These are phyloP conservation scores for Poecilia velifera DNA, from an alignment of 2,797 vertebrate genomes.

Conservation along the genomic window DNA sequence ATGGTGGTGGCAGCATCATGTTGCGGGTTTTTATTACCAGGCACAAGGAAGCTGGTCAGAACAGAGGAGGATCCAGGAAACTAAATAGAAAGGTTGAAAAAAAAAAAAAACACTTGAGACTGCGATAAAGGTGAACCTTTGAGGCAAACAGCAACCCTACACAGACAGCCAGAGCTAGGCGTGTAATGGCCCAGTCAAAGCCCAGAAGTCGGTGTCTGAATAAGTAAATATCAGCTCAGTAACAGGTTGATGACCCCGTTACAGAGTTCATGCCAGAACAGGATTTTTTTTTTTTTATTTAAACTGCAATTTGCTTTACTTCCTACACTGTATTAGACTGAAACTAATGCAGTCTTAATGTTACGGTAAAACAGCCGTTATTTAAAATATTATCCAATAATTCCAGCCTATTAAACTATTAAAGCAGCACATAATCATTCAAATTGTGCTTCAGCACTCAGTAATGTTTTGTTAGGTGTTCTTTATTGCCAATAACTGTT, in stretches of 20 bases:
- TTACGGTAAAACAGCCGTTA: not conserved
- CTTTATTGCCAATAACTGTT: conserved; percentile 10
- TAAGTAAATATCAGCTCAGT: not conserved
- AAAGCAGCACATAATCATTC: conserved; percentile 25
- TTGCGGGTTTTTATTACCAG: not conserved
- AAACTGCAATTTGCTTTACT: not conserved
- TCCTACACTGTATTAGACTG: not conserved
- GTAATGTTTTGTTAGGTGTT: conserved; percentile 20
- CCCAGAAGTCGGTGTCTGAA: not conserved
- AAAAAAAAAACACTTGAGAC: not conserved
- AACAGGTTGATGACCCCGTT: not conserved
- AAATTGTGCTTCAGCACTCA: conserved; percentile 21
- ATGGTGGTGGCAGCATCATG: not conserved
- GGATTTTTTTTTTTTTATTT: not conserved
- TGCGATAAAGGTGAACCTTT: not conserved
- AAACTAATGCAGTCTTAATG: not conserved
- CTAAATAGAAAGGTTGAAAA: not conserved
- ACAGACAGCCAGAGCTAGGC: not conserved
- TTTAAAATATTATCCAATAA: not conserved
- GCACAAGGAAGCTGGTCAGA: not conserved
- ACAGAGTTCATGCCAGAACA: not conserved
- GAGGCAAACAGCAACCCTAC: not conserved
- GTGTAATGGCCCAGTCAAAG: not conserved
- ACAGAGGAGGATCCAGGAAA: not conserved
- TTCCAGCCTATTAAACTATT: not conserved